These are phyloP conservation scores for Ceratina australensis DNA, from an alignment of 1,140 invertebrate species.

Conservation along the genomic window DNA sequence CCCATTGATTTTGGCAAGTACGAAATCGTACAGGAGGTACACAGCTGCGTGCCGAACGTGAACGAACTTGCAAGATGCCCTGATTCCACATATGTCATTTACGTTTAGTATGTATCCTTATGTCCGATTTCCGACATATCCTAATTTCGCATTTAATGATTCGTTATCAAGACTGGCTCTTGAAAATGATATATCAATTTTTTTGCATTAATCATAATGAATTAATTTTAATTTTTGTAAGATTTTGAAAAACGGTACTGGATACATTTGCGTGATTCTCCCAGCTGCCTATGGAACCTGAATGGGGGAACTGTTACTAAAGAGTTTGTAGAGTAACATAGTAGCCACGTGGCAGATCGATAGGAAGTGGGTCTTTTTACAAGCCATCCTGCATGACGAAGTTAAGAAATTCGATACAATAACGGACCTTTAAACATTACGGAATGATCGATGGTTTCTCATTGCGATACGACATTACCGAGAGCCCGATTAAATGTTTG, in stretches of 20 bases:
- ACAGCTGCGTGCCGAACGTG: conserved; percentile 53
- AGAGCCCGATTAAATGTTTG: background rate
- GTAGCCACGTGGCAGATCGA: conserved; percentile 49
- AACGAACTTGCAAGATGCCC: conserved; percentile 13
- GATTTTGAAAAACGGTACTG: background rate
- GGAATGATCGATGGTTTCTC: conserved; percentile 26
- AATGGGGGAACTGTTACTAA: conserved; percentile 27
- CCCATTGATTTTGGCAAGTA: conserved; percentile 60
- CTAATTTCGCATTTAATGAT: too few relatives aligned
- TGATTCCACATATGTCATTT: conserved; percentile 27
- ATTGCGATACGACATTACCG: background rate
- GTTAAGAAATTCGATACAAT: conserved; percentile 50
- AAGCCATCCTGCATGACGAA: conserved; percentile 30
- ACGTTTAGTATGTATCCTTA: too few relatives aligned
- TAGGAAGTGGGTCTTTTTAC: conserved; percentile 51
- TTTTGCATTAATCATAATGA: too few relatives aligned
- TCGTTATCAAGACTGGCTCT: too few relatives aligned
- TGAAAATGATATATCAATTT: too few relatives aligned
- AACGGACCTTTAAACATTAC: conserved; percentile 43
- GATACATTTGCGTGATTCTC: background rate
- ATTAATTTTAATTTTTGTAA: too few relatives aligned
- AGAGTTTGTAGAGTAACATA: conserved; percentile 54
- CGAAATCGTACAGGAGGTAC: conserved; percentile 38
- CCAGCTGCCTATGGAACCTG: conserved; percentile 28
- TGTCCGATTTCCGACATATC: too few relatives aligned